These are phyloP conservation scores for Erebia aethiops DNA, from an alignment of 2,888 invertebrate genomes.

Conservation along the genomic window DNA sequence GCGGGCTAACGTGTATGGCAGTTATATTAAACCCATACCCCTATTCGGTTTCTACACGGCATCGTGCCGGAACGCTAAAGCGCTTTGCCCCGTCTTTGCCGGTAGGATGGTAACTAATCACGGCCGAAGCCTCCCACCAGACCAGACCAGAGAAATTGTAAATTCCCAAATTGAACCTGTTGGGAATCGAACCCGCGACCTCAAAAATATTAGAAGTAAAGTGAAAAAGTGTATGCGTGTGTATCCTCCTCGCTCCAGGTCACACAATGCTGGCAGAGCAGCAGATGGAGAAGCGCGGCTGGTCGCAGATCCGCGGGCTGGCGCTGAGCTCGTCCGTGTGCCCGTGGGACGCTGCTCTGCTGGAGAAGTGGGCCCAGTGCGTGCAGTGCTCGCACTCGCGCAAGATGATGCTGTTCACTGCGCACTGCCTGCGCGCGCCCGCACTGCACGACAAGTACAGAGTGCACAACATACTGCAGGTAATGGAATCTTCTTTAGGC, in stretches of 20 bases:
- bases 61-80: no score
- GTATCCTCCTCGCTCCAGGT: constrained; percentile 53
- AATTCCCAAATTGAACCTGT: no score
- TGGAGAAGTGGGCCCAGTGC: constrained; percentile 71
- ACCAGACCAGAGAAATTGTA: no score
- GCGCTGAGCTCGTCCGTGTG: constrained; percentile 62
- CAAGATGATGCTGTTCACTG: constrained; percentile 64
- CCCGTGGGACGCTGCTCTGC: constrained; percentile 68
- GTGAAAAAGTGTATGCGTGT: neutral
- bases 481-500: no score
- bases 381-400: constrained; percentile 58
- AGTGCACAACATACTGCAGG: constrained; percentile 71
- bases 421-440: constrained; percentile 71
- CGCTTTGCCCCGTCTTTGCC: no score
- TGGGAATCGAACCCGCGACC: no score
- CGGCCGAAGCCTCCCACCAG: no score
- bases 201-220: neutral
- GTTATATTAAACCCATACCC: no score
- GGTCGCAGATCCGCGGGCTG: constrained; percentile 63
- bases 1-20: no score
- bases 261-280: constrained; percentile 77
- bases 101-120: no score
- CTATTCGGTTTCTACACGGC: no score
- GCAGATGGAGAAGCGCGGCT: constrained; percentile 59
- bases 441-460: constrained; percentile 68